Evolutionary conservation across 2,888 invertebrate genomes (phyloP).

Genomic region (Criorhina ranunculi): DNA sequence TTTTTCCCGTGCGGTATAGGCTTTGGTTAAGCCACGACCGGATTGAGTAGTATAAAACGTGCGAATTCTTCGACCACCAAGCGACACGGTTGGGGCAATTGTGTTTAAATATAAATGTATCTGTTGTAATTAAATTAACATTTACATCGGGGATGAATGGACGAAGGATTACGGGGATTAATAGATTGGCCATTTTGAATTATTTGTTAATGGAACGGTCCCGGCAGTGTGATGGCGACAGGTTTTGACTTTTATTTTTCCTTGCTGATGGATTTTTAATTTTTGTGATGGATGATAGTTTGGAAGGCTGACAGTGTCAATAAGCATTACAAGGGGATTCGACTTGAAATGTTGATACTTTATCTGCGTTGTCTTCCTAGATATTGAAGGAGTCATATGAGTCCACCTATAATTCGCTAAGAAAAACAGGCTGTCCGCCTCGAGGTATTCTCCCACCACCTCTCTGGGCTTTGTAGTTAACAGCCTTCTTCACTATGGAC

Average conservation of each 20-base stretch:
- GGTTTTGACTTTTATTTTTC: not conserved
- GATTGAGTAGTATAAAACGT: slow-evolving; percentile 64
- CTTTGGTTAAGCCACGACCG: slow-evolving; percentile 42
- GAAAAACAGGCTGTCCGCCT: no score
- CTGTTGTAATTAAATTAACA: slow-evolving; percentile 69
- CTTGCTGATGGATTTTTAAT: not conserved
- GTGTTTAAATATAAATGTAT: slow-evolving; percentile 67
- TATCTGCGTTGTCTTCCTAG: no score
- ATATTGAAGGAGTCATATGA: no score
- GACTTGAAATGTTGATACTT: no score
- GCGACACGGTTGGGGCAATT: slow-evolving; percentile 45
- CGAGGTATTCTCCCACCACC: no score
- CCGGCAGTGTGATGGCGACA: slow-evolving; percentile 38
- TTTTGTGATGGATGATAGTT: not conserved
- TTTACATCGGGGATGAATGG: slow-evolving; percentile 43
- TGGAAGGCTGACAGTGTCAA: no score
- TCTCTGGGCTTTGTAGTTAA: no score
- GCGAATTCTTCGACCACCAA: slow-evolving; percentile 42
- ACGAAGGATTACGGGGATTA: slow-evolving; percentile 49
- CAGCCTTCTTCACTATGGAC: no score
- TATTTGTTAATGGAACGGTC: slow-evolving; percentile 62
- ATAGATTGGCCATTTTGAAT: slow-evolving; percentile 47
- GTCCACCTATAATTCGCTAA: no score
- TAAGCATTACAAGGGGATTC: no score
- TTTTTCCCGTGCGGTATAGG: slow-evolving; percentile 16